Evolutionary conservation across 2,113 vertebrate genomes (phyloP).

Genomic region (Myotis brandtii): DNA sequence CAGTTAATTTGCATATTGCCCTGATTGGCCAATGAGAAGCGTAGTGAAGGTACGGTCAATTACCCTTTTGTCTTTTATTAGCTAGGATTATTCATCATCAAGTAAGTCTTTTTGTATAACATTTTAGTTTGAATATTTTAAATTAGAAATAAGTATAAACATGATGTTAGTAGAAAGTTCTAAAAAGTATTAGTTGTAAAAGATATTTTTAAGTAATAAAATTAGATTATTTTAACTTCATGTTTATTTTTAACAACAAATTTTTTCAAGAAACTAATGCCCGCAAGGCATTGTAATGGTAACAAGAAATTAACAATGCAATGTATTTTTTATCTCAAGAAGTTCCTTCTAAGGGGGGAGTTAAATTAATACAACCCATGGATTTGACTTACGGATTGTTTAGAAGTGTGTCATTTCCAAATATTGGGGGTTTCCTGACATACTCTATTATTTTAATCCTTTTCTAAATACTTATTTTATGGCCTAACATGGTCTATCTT

Average conservation of each 20-base stretch:
- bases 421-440: neutral
- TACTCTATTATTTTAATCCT: neutral
- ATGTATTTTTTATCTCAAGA: neutral
- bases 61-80: too few relatives aligned
- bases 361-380: neutral
- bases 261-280: constrained; percentile 15
- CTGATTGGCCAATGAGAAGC: too few relatives aligned
- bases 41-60: too few relatives aligned
- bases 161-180: constrained; percentile 40
- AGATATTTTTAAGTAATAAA: constrained; percentile 12
- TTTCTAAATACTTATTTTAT: neutral
- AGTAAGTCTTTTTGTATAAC: neutral
- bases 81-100: neutral
- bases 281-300: neutral
- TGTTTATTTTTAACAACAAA: neutral
- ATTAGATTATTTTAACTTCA: constrained; percentile 40
- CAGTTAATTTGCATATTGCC: too few relatives aligned
- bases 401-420: neutral
- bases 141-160: constrained; percentile 42
- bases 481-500: neutral
- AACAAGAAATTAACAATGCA: neutral
- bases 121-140: constrained; percentile 53
- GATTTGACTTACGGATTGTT: neutral
- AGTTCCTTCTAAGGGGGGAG: neutral
- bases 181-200: constrained; percentile 10